Percentiles rank a stretch among this genome's conserved stretches.
These are phyloP conservation scores for Meloidogyne floridensis DNA, from an alignment of 1,140 invertebrate species.

Conservation along the genomic window DNA sequence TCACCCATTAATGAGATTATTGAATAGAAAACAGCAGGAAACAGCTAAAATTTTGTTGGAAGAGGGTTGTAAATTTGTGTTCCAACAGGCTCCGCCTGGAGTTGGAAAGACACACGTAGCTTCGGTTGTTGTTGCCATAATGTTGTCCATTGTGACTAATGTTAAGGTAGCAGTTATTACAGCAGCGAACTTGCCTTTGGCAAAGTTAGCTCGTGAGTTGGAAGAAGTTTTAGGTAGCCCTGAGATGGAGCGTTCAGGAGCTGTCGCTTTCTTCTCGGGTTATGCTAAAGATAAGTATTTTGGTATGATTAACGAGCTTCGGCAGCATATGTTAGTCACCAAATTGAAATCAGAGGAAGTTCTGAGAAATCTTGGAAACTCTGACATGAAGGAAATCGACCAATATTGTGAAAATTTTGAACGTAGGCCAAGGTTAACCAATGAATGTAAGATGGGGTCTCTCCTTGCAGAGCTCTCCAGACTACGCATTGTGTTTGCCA, in stretches of 20 bases:
- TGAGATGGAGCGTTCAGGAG: neutral
- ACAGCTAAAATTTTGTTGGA: neutral
- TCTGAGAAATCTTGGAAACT: neutral
- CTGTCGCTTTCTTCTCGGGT: slow-evolving; percentile 7
- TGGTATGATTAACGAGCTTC: neutral
- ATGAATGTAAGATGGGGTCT: neutral
- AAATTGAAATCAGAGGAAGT: neutral
- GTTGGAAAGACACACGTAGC: slow-evolving; percentile 2
- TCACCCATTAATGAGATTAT: neutral
- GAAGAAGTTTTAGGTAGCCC: neutral
- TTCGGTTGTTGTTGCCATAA: neutral
- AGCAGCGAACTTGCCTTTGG: slow-evolving; percentile 10
- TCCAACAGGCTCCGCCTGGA: neutral
- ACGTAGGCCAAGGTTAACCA: neutral
- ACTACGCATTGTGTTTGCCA: neutral
- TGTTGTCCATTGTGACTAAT: neutral
- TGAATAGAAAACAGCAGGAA: neutral
- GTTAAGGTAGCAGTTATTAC: slow-evolving; percentile 3
- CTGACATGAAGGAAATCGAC: neutral
- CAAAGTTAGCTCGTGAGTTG: slow-evolving; percentile 7
- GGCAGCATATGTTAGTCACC: neutral
- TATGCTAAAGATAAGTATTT: slow-evolving; percentile 13
- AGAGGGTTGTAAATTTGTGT: neutral
- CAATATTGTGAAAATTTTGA: neutral
- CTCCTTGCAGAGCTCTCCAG: neutral